These are phyloP conservation scores for Ctena decussata DNA, from an alignment of 2,888 invertebrate species.

Conservation along the genomic window DNA sequence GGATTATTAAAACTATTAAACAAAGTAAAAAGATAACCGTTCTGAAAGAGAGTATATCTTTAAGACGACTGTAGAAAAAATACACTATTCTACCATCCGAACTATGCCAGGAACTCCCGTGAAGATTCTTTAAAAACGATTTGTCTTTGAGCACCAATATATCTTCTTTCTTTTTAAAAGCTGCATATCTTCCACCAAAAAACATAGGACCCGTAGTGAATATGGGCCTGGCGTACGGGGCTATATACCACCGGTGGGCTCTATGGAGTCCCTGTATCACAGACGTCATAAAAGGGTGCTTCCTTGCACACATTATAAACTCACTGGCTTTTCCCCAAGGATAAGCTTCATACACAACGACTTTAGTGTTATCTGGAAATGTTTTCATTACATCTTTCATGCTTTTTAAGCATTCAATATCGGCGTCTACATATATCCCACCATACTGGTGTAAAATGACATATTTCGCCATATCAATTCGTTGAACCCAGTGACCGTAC, in stretches of 20 bases:
- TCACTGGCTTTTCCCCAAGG: neutral
- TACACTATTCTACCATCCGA: no score
- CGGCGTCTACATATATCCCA: neutral
- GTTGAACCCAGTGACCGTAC: neutral
- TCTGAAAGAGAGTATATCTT: no score
- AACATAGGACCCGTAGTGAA: neutral
- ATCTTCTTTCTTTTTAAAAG: neutral
- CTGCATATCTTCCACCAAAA: neutral
- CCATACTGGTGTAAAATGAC: neutral
- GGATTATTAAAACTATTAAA: no score
- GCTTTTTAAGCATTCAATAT: neutral
- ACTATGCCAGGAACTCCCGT: neutral
- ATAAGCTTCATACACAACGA: neutral
- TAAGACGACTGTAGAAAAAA: no score
- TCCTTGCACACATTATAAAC: neutral
- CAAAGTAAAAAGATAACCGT: no score
- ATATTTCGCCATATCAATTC: neutral
- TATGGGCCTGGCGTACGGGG: neutral
- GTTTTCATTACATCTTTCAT: neutral
- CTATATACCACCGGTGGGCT: neutral
- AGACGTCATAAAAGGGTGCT: neutral
- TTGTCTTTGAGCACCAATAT: neutral
- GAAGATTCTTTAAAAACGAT: neutral
- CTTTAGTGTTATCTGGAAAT: neutral
- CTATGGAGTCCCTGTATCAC: neutral